These are phyloP conservation scores for Hippocampus kuda DNA, from an alignment of 2,797 vertebrate species.

Conservation along the genomic window DNA sequence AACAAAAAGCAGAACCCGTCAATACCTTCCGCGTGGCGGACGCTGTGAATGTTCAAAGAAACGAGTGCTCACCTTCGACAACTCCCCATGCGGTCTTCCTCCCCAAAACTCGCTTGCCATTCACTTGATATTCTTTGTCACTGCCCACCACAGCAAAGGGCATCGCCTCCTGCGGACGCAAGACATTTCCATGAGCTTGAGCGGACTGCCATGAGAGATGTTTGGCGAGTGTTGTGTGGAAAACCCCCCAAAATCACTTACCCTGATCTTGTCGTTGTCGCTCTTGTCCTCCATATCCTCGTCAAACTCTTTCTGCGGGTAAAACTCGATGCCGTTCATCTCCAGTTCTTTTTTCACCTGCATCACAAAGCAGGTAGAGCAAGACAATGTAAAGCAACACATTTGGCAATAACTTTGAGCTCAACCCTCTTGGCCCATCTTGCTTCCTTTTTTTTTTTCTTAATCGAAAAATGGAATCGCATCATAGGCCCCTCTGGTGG, in stretches of 20 bases:
- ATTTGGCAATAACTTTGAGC: too few species aligned
- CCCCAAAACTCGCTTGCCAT: conserved; percentile 86
- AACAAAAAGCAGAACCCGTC: not conserved
- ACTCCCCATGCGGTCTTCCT: conserved; percentile 96
- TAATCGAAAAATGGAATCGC: too few species aligned
- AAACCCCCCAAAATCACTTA: conserved; percentile 40
- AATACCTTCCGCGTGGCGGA: not conserved
- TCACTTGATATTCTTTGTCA: conserved; percentile 97
- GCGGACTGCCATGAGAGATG: not conserved
- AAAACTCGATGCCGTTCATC: conserved; percentile 86
- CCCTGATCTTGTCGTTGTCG: conserved; percentile 97
- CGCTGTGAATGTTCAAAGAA: conserved; percentile 1
- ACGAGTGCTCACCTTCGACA: conserved; percentile 79
- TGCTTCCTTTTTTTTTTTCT: too few species aligned
- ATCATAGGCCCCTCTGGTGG: too few species aligned
- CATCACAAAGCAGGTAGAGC: conserved; percentile 6
- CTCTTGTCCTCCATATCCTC: conserved; percentile 96
- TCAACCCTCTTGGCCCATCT: too few species aligned
- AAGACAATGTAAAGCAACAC: not conserved
- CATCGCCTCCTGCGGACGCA: conserved; percentile 81
- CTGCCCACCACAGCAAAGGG: conserved; percentile 96
- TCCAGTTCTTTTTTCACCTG: conserved; percentile 90
- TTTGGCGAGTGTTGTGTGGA: not conserved
- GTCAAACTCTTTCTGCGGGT: conserved; percentile 96
- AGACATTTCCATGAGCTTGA: conserved; percentile 22